Base-by-base conservation (phyloP, 1,140 invertebrate genomes). In the Maniola jurtina region DNA sequence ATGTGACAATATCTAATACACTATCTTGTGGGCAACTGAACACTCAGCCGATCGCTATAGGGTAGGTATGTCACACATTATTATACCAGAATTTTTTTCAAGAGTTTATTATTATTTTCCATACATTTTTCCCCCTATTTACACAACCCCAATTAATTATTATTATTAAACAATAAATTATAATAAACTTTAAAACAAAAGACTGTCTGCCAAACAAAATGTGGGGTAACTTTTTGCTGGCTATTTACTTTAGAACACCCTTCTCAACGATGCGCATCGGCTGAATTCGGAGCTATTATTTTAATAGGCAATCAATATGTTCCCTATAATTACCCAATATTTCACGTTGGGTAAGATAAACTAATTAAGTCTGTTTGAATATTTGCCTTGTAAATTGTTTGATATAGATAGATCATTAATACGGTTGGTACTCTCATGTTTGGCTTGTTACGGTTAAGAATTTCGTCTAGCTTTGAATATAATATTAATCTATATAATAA, bases 311-410 rank as follows among this genome's bases (percentile, higher is more conserved):
- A 83, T 87, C 83, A 83, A 85, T 84, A 86, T 73, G 78, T 81
- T 79, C 74, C 75, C 75, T 74, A 68, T 80, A 81, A 77, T 81
- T 76, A 75, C 70, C 77, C 73, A 82, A 79, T 81, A 83, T 86
- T 88, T 81, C 78, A 84, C 72, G 68, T 77, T 38, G 76, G 67
- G 70, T 67, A 83, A 76, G 75, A 81, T 84, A 81, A 76, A 81
- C 81, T 86, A 86, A 87, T 87, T 86, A 85, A 87, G 81, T 85
- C 82, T 79, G 79, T 87, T 82, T 77, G 77, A 83, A 77, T 87
- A 83, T 89, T 89, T 81, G 80, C 79, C 79, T 80, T 80, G 77
- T 78, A 85, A 81, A 86, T 86, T 86, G 81, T 86, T 82, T 83
- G 82, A 79, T 74, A 80, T 84, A 64, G 77, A 80, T 84, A 63